Evolutionary conservation across 2,113 vertebrate genomes (phyloP).

Genomic region (Macquaria ambigua): DNA sequence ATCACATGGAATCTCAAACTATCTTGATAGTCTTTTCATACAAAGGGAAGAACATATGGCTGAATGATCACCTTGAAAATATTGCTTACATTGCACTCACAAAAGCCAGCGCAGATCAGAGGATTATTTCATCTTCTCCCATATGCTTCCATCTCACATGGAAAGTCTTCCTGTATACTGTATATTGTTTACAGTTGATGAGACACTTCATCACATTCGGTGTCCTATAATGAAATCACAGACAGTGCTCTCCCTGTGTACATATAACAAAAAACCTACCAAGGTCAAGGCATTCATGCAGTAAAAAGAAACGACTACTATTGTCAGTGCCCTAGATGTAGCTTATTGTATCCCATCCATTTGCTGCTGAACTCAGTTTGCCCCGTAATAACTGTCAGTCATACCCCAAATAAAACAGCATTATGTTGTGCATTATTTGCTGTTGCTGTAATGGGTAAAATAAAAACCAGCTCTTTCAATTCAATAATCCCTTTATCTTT

Average conservation of each 20-base stretch:
- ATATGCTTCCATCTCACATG: constrained; percentile 1
- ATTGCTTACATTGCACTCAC: background rate
- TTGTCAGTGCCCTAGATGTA: constrained; percentile 36
- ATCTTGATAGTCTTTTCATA: background rate
- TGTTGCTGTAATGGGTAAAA: constrained; percentile 24
- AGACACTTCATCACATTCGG: constrained; percentile 43
- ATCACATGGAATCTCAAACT: background rate
- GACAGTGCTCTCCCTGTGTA: constrained; percentile 24
- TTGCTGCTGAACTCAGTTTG: constrained; percentile 64
- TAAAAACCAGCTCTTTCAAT: constrained; percentile 15
- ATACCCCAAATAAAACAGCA: constrained; percentile 51
- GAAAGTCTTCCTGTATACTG: constrained; percentile 11
- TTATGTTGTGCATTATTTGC: constrained; percentile 44
- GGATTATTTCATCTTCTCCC: constrained; percentile 21
- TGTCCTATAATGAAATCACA: constrained; percentile 41
- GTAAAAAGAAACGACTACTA: constrained; percentile 55
- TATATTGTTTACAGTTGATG: constrained; percentile 42
- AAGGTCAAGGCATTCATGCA: constrained; percentile 63
- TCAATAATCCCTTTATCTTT: constrained; percentile 7
- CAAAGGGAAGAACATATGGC: background rate
- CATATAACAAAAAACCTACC: constrained; percentile 31
- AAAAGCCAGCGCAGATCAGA: background rate
- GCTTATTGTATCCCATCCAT: constrained; percentile 55
- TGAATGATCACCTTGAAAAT: constrained; percentile 22
- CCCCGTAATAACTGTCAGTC: constrained; percentile 56